Conservation (phyloP, 2,113 vertebrate genomes). For the Helogale parvula region DNA sequence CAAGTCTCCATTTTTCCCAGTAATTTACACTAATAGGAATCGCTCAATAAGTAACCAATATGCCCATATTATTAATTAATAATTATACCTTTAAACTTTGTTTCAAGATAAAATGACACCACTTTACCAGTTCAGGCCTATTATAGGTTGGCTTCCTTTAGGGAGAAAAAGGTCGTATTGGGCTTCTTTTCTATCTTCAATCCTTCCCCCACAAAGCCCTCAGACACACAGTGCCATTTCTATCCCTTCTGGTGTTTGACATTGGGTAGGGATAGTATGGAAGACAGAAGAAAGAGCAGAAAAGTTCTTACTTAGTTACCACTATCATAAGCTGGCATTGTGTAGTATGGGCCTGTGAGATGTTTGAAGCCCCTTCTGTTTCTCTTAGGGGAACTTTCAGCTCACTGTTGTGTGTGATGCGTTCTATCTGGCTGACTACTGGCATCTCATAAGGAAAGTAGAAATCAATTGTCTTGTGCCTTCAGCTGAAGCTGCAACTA, state of each 20-base stretch:
- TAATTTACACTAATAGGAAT: not conserved
- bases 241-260: not conserved
- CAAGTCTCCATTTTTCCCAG: not conserved
- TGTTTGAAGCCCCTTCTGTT: not conserved
- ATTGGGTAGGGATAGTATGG: too few species aligned
- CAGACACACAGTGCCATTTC: not conserved
- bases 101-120: not conserved
- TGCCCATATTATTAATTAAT: not conserved
- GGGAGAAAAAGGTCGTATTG: not conserved
- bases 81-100: not conserved
- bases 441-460: not conserved
- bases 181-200: not conserved
- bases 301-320: not conserved
- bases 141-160: not conserved
- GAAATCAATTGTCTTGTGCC: not conserved
- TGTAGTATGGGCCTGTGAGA: not conserved
- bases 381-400: not conserved
- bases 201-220: not conserved
- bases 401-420: not conserved
- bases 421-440: not conserved
- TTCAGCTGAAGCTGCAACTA: not conserved
- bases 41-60: not conserved
- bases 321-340: not conserved
- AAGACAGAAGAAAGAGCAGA: not conserved
- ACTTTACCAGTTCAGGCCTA: not conserved